These are phyloP conservation scores for Patiria pectinifera DNA, from an alignment of 53 echinoderm and acorn worm species.

Conservation along the genomic window DNA sequence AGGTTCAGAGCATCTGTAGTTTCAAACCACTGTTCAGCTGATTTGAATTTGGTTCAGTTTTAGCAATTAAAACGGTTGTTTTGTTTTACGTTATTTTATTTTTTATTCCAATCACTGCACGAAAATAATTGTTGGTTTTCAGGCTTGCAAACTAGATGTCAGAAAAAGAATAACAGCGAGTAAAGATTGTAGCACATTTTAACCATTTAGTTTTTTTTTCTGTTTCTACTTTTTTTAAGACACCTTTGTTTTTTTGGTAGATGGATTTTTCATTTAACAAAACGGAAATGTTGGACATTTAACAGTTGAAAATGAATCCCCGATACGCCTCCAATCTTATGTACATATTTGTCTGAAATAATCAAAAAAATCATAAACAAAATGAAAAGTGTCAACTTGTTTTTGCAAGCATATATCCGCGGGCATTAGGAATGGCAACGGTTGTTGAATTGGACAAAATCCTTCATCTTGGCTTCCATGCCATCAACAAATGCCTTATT, in stretches of 20 bases:
- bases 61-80: not conserved
- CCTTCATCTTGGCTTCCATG: not conserved
- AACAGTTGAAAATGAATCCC: not conserved
- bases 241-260: not conserved
- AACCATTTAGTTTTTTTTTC: not conserved
- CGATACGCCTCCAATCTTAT: not conserved
- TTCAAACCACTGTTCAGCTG: not conserved
- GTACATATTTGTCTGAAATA: conserved; percentile 11
- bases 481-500: not conserved
- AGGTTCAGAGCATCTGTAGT: not conserved
- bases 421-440: not conserved
- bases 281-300: not conserved
- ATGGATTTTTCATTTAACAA: not conserved
- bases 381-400: too few relatives aligned
- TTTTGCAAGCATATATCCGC: too few relatives aligned
- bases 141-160: not conserved
- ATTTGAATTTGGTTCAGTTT: not conserved
- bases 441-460: not conserved
- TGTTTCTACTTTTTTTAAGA: not conserved
- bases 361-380: not conserved
- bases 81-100: not conserved
- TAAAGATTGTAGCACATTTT: not conserved
- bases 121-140: not conserved
- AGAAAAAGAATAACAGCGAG: not conserved
- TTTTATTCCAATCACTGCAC: not conserved